phyloP scores from a whole-genome alignment of 2,113 vertebrate species.

The Centropus bengalensis region DNA sequence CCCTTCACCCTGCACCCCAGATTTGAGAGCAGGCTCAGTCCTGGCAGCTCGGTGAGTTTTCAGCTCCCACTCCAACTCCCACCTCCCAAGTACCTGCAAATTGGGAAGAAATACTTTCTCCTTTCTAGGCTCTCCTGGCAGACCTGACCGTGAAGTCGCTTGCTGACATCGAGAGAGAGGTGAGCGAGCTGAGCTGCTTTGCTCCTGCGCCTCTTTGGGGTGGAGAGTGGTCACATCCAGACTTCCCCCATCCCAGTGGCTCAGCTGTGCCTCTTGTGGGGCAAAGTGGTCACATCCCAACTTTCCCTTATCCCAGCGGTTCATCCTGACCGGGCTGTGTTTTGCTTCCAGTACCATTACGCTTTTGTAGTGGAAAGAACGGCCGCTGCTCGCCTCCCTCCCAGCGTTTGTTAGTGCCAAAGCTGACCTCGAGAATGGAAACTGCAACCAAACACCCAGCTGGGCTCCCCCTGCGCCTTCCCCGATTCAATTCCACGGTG shows the following conservation, averaged over 20 bases:
- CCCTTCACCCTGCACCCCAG: constrained; percentile 87
- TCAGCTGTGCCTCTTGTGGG: too few relatives aligned
- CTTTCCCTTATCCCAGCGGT: fast-evolving
- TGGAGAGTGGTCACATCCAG: too few relatives aligned
- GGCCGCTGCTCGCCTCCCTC: constrained; percentile 63
- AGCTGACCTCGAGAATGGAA: fast-evolving
- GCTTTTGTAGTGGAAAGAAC: constrained; percentile 77
- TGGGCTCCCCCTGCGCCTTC: not conserved
- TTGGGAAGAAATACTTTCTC: too few relatives aligned
- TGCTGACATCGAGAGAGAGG: constrained; percentile 88
- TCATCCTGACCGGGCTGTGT: fast-evolving
- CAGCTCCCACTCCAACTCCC: too few relatives aligned
- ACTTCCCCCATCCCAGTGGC: too few relatives aligned
- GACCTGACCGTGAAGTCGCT: constrained; percentile 86
- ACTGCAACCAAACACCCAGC: fast-evolving
- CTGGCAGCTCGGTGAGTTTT: constrained; percentile 65
- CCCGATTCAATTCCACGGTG: not conserved
- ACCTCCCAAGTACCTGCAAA: too few relatives aligned
- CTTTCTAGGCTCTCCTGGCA: constrained; percentile 51
- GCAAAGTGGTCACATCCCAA: fast-evolving
- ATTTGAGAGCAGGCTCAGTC: constrained; percentile 68
- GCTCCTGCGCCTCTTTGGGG: fast-evolving
- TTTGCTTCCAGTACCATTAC: constrained; percentile 67
- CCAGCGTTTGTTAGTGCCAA: constrained; percentile 43
- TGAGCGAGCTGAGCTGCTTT: constrained; percentile 5